A percentile compares a stretch with the other conserved stretches of the same genome.
Conservation (phyloP, 2,113 vertebrate species). For the Clupea harengus region DNA sequence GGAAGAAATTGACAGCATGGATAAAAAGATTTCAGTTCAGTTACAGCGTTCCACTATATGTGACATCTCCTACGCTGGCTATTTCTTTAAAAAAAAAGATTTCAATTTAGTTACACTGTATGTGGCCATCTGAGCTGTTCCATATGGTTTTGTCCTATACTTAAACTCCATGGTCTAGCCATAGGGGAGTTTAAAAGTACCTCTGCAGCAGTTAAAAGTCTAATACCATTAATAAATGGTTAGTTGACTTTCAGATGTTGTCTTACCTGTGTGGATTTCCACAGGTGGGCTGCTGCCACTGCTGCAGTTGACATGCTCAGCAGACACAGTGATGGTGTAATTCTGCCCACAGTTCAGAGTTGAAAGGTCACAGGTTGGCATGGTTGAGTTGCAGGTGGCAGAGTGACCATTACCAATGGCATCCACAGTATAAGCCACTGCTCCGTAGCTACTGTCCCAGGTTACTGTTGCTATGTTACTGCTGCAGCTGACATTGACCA, state of each 20-base stretch:
- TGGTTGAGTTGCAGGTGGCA: conserved; percentile 38
- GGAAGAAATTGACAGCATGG: too few relatives aligned
- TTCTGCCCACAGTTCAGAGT: conserved; percentile 39
- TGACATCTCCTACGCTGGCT: too few relatives aligned
- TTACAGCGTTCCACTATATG: too few relatives aligned
- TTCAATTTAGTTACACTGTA: too few relatives aligned
- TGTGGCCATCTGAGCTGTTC: too few relatives aligned
- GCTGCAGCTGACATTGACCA: conserved; percentile 30
- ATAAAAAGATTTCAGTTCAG: too few relatives aligned
- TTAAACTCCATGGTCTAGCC: not conserved
- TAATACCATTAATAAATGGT: not conserved
- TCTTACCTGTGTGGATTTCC: conserved; percentile 43
- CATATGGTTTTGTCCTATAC: not conserved
- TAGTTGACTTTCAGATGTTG: not conserved
- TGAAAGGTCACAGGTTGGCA: conserved; percentile 38
- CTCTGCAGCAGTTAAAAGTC: not conserved
- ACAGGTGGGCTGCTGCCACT: conserved; percentile 30
- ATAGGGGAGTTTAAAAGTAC: not conserved
- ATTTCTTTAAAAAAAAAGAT: too few relatives aligned
- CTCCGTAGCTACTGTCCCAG: conserved; percentile 34
- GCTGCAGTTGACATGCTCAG: conserved; percentile 35
- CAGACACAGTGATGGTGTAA: conserved; percentile 40
- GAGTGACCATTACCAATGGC: conserved; percentile 36
- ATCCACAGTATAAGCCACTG: conserved; percentile 30
- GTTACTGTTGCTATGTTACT: conserved; percentile 34